Evolutionary conservation across 2,888 invertebrate species (phyloP), one percentile per base, ranked within the genome.

Genomic region (Cryptosula pallasiana): DNA sequence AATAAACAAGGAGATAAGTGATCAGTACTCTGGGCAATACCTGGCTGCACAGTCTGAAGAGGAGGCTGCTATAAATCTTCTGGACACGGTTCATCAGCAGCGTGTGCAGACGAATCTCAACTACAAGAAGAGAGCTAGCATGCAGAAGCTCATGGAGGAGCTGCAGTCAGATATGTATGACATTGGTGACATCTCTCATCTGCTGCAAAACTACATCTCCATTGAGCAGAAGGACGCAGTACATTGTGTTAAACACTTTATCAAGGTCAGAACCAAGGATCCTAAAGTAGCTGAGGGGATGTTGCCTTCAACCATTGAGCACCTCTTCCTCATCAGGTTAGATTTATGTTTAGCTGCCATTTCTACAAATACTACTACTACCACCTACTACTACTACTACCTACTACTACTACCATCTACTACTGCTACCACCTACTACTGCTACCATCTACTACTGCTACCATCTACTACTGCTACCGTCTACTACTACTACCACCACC

Each of bases 21-120:
- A 86, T 82, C 79, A 86, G 80, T 99, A 98, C 90, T 97, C 98
- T 87, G 92, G 92, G 81, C 93, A 93, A 71, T 92, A 93, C 75
- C 90, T 94, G 87, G 92, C 95, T 74, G 88, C 97, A 79, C 97
- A 98, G 86, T 94, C 5, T 78, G 96, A 97, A 87, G 95, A 95
- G 71, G 92, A 93, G 74, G 94, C 95, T 32, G 96, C 96, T 84
- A 95, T 95, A 83, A 93, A 94, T 80, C 95, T 98, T 80, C 88
- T 99, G 78, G 93, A 95, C 58, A 93, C 95, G 1, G 91, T 98
- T 87, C 99, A 99, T 83, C 96, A 97, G 84, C 97, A 98, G 82
- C 90, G 97, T 72, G 96, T 98, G 16, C 89, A 87, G 84, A 93
- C 94, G 5, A 91, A 92, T 74, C 92, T 98, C 80, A 98, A 98